Percentiles rank a stretch among this genome's conserved stretches.
Evolutionary conservation across 2,113 vertebrate genomes (phyloP).

Genomic region (Athene cunicularia): DNA sequence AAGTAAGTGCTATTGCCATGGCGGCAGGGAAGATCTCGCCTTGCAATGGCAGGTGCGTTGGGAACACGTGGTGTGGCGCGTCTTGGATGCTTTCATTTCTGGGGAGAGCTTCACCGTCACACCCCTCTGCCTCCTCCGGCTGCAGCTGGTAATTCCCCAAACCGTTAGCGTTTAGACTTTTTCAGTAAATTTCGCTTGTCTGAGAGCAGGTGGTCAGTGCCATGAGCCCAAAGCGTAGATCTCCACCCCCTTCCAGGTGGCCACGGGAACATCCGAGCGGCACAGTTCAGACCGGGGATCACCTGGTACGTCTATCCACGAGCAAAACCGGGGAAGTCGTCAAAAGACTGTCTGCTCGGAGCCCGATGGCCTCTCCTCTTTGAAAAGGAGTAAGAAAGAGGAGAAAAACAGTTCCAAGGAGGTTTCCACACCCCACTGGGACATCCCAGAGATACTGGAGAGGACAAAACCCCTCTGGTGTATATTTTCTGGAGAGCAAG

Average conservation of each 20-base stretch:
- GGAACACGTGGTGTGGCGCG: fast-evolving
- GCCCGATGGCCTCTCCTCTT: not conserved
- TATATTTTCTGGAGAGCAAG: not conserved
- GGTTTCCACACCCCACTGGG: not conserved
- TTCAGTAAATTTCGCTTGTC: not conserved
- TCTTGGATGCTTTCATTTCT: not conserved
- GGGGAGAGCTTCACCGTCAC: not conserved
- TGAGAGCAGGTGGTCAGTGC: fast-evolving
- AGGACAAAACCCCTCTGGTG: fast-evolving
- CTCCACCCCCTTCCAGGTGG: not conserved
- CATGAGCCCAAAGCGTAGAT: fast-evolving
- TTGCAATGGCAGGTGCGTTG: fast-evolving
- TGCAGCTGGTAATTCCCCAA: not conserved
- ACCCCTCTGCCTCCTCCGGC: not conserved
- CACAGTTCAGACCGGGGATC: fast-evolving
- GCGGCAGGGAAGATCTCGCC: fast-evolving
- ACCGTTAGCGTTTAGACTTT: fast-evolving
- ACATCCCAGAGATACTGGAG: fast-evolving
- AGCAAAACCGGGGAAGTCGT: not conserved
- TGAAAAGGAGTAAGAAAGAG: not conserved
- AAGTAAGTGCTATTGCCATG: fast-evolving
- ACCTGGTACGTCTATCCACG: fast-evolving
- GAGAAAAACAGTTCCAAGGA: not conserved
- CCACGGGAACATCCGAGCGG: fast-evolving
- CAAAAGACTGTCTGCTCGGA: not conserved